Evolutionary conservation across 2,797 vertebrate genomes (phyloP), one percentile per base, ranked within the genome.

Genomic region (Megaceryle alcyon): DNA sequence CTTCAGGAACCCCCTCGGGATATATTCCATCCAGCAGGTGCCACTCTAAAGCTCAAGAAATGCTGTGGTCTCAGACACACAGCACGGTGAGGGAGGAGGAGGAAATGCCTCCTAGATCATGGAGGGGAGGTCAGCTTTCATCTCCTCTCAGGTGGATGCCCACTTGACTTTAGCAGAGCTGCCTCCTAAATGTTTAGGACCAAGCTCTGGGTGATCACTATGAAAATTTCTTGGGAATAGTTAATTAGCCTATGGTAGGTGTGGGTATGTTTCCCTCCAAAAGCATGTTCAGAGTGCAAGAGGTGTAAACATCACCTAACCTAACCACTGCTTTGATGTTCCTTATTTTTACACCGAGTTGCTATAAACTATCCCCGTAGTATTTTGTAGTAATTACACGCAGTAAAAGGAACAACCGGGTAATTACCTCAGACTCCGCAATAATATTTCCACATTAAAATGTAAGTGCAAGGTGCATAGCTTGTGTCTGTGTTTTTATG

Each of bases 381-480:
- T 70, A 76, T 82, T 93, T 93, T 83, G 68, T 33, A 86, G 90
- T 95, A 90, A 96, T 93, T 95, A 92, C 68, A 92, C 3, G 76
- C 88, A 93, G 90, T 92, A 95, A 96, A 96, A 95, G 88, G 86
- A 94, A 91, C 80, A 94, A 83, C 44, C 1, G 26, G 79, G 82
- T 96, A 94, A 95, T 96, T 96, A 95, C 73, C 79, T 82, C 63
- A 75, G 91, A 54, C 35, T 90, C 76, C 0, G 16, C 66, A 95
- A 69, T 79, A 96, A 68, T 76, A 88, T 85, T 86, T 95, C 69
- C 63, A 70, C 86, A 71, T 91, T 94, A 93, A 91, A 90, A 83
- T 54, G 60, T 68, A 79, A 75, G 64, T 31, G 87, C 60, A 82
- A 80, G 72, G 48, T 70, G 57, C 70, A 64, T 71, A 73, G 82